These are phyloP conservation scores for Hyles euphorbiae DNA, from an alignment of 1,140 invertebrate species.

Conservation along the genomic window DNA sequence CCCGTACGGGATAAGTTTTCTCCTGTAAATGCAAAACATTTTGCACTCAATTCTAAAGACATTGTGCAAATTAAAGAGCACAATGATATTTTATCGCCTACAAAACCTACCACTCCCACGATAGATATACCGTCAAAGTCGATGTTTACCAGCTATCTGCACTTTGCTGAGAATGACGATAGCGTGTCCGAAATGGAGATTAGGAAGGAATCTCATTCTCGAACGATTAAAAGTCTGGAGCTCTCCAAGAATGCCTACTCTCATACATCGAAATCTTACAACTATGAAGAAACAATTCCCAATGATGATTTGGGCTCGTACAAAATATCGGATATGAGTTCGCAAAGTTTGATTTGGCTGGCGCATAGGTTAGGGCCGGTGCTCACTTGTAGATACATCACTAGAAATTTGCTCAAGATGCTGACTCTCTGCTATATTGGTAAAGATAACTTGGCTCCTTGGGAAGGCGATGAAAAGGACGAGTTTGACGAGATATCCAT, in stretches of 20 bases:
- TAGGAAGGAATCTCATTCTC: constrained; percentile 59
- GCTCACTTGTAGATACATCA: constrained; percentile 92
- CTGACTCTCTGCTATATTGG: constrained; percentile 94
- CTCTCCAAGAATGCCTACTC: constrained; percentile 18
- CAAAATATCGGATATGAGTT: constrained; percentile 92
- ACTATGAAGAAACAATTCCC: constrained; percentile 31
- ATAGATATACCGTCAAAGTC: constrained; percentile 60
- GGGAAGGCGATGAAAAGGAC: constrained; percentile 50
- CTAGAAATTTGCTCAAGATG: constrained; percentile 94
- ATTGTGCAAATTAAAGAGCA: constrained; percentile 38
- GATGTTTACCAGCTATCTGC: constrained; percentile 68
- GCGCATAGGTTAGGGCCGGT: constrained; percentile 96
- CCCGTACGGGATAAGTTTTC: constrained; percentile 45
- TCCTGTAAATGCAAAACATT: constrained; percentile 44
- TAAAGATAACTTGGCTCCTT: constrained; percentile 82
- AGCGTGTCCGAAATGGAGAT: constrained; percentile 66
- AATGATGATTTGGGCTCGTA: constrained; percentile 57
- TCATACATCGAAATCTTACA: constrained; percentile 11
- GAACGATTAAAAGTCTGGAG: constrained; percentile 34
- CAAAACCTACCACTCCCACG: constrained; percentile 45
- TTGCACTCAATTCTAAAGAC: constrained; percentile 23
- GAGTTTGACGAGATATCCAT: constrained; percentile 77
- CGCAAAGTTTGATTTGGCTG: constrained; percentile 94
- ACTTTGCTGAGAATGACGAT: constrained; percentile 56
- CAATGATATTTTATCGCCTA: constrained; percentile 19